These are phyloP conservation scores for Coregonus clupeaformis DNA, from an alignment of 2,113 vertebrate genomes.

Conservation along the genomic window DNA sequence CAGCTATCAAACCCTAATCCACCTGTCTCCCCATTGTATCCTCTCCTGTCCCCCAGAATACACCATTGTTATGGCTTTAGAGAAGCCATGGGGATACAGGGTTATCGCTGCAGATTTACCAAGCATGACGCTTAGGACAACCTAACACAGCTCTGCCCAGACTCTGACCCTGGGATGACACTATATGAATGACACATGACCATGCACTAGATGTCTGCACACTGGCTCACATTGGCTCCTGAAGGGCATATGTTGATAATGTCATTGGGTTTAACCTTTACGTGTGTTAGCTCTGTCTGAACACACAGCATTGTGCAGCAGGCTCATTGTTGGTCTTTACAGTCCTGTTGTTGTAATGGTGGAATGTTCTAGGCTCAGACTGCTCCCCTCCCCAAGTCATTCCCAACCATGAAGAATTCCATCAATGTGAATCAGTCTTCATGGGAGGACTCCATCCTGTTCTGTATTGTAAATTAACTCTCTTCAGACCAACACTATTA, in stretches of 20 bases:
- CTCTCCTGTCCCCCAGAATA: not conserved
- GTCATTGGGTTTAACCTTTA: not conserved
- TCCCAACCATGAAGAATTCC: constrained; percentile 44
- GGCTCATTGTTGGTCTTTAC: not conserved
- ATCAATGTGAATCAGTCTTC: constrained; percentile 36
- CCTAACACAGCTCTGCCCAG: not conserved
- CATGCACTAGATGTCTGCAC: not conserved
- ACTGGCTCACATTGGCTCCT: not conserved
- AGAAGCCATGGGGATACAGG: not conserved
- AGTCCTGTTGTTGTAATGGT: constrained; percentile 34
- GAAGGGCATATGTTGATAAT: not conserved
- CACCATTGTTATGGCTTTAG: not conserved
- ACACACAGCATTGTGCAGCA: constrained; percentile 14
- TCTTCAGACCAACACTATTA: constrained; percentile 57
- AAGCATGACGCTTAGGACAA: not conserved
- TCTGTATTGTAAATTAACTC: constrained; percentile 63
- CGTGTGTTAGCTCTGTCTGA: not conserved
- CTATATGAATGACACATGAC: not conserved
- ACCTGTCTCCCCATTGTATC: not conserved
- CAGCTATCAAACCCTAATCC: not conserved
- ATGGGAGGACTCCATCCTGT: constrained; percentile 44
- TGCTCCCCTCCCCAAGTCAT: constrained; percentile 12
- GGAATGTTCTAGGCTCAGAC: constrained; percentile 47
- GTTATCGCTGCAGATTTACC: not conserved
- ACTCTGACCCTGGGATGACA: not conserved